Base-by-base conservation (phyloP, 2,888 invertebrate genomes). In the Agrochola macilenta region DNA sequence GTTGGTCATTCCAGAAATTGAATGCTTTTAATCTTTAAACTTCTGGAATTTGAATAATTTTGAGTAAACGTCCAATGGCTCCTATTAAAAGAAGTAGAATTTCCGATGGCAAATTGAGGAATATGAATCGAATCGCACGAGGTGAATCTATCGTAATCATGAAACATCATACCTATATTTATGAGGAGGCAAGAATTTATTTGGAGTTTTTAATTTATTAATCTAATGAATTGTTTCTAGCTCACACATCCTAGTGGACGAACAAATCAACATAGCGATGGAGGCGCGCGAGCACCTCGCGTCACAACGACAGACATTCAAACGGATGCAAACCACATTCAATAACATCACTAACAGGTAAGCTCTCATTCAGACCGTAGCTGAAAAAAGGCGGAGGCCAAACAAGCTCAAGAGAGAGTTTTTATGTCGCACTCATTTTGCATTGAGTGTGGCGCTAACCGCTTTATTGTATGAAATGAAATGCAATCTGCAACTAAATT, bases 231-330 rank as follows among this genome's bases (percentile, higher is more conserved):
- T 52, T 3, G 17, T 54, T 54, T 35, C 35, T 17, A 69, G 99
- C 94, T 99, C 99, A 0, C 99, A 99, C 93, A 97, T 98, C 85
- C 95, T 99, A 92, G 97, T 99, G 26, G 99, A 99, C 92, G 99
- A 99, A 91, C 99, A 99, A 96, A 99, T 99, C 87, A 98, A 98
- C 92, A 99, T 99, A 93, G 99, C 99, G 74, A 98, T 99, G 97
- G 99, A 99, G 92, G 99, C 99, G 7, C 98, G 99, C 89, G 99
- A 99, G 87, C 99, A 99, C 94, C 97, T 99, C 88, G 97, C 98
- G 61, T 98, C 98, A 23, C 99, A 99, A 94, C 97, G 99, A 73
- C 98, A 98, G 84, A 98, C 98, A 20, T 98, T 99, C 92, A 99
- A 99, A 92, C 97, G 98, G 64, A 98, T 99, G 91, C 99, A 99